phyloP scores from a whole-genome alignment of 2,888 invertebrate species.

The Xestia ashworthii region DNA sequence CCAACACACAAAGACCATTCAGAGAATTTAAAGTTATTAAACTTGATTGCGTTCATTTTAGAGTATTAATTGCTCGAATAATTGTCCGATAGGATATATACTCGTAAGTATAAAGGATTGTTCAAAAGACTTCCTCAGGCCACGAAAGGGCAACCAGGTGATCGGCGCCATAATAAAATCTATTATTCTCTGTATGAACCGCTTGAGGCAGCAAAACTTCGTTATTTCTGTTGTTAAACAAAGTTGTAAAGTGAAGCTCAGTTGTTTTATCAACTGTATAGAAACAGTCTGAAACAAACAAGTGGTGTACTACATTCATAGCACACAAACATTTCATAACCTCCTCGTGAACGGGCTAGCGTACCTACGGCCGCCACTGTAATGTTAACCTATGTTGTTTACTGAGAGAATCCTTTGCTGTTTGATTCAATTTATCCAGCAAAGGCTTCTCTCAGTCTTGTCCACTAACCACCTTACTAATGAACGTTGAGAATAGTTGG shows the following conservation, averaged over 20 bases:
- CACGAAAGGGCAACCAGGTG: conserved; percentile 8
- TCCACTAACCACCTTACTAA: neutral
- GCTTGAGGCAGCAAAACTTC: conserved; percentile 31
- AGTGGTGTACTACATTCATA: conserved; percentile 32
- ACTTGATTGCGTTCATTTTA: neutral
- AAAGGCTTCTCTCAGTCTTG: neutral
- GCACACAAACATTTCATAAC: conserved; percentile 42
- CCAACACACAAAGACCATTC: neutral
- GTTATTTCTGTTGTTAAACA: conserved; percentile 45
- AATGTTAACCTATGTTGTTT: neutral
- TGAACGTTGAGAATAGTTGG: neutral
- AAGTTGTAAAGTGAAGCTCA: conserved; percentile 54
- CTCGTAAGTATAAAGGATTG: neutral
- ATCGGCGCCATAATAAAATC: conserved; percentile 36
- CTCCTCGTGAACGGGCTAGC: conserved; percentile 30
- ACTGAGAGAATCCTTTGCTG: neutral
- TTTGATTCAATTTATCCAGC: conserved; percentile 3
- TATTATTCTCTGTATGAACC: conserved; percentile 41
- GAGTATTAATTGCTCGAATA: neutral
- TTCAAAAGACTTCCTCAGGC: neutral
- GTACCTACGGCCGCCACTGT: neutral
- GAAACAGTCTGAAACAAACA: conserved; percentile 47
- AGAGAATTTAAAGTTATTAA: neutral
- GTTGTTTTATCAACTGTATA: conserved; percentile 55
- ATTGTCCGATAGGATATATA: neutral